phyloP scores from a whole-genome alignment of 92 coral and sea anemone genomes.

The Palythoa grandiflora region DNA sequence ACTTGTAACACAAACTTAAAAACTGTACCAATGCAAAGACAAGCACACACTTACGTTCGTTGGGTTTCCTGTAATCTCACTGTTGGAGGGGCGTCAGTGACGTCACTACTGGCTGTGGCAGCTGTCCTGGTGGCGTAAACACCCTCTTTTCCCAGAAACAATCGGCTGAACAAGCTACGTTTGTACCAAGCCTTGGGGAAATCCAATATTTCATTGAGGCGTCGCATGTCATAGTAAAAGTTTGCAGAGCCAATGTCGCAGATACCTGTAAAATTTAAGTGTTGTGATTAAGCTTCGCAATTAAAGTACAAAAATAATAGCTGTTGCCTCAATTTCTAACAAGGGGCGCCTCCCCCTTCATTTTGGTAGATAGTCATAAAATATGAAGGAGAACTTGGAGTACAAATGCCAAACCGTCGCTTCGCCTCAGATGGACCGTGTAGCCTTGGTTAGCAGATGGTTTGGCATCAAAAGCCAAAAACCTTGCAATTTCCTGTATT shows the following conservation, averaged over 20 bases:
- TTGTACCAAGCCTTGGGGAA: slow-evolving; percentile 99
- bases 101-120: slow-evolving; percentile 64
- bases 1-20: background rate
- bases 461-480: too few species aligned
- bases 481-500: too few species aligned
- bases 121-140: slow-evolving; percentile 93
- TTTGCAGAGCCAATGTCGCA: slow-evolving; percentile 99
- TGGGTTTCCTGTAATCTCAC: slow-evolving; percentile 43
- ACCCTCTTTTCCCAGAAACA: slow-evolving; percentile 96
- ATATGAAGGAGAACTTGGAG: too few species aligned
- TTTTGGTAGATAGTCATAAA: too few species aligned
- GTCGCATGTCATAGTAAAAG: slow-evolving; percentile 98
- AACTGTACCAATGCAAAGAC: background rate
- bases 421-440: too few species aligned
- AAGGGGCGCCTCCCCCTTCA: too few species aligned
- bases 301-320: background rate
- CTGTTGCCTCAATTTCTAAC: too few species aligned
- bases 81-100: slow-evolving; percentile 63
- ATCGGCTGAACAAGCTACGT: slow-evolving; percentile 87
- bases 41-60: slow-evolving; percentile 61
- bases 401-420: too few species aligned
- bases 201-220: slow-evolving; percentile 94
- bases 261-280: slow-evolving; percentile 67
- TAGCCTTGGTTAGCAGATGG: too few species aligned
- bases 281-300: background rate